Percentiles rank a stretch among this genome's conserved stretches.
phyloP scores from a whole-genome alignment of 2,113 vertebrate genomes.

The Martes martes region DNA sequence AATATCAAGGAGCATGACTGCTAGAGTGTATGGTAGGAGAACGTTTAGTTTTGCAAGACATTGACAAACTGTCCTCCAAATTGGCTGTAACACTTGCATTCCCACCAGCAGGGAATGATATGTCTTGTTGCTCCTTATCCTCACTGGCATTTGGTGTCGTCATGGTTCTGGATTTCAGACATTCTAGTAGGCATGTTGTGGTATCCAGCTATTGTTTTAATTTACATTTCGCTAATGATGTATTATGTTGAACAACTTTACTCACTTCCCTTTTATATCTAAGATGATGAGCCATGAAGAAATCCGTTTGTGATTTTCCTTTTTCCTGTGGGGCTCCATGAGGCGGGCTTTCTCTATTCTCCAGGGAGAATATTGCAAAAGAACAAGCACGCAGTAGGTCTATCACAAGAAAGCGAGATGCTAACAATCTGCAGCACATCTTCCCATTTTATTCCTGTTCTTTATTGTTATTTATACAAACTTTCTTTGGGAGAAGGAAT shows the following conservation, averaged over 20 bases:
- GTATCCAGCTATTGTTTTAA: neutral
- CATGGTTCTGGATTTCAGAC: neutral
- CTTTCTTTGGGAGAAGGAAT: neutral
- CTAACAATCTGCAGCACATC: neutral
- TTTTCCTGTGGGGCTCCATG: neutral
- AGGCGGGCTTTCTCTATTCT: neutral
- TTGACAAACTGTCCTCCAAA: neutral
- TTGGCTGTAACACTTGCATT: neutral
- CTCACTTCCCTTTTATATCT: neutral
- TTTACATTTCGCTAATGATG: neutral
- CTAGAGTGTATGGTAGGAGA: neutral
- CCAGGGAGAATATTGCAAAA: neutral
- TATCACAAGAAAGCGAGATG: neutral
- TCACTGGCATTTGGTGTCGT: neutral
- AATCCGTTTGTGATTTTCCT: neutral
- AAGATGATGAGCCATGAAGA: neutral
- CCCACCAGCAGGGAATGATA: neutral
- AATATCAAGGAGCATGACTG: neutral
- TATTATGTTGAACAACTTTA: neutral
- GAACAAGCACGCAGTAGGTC: neutral
- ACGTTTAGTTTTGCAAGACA: neutral
- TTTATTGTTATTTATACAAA: neutral
- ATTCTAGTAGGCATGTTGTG: neutral
- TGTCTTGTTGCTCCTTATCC: neutral
- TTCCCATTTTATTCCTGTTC: neutral